A percentile compares a stretch with the other conserved stretches of the same genome.
phyloP scores from a whole-genome alignment of 2,113 vertebrate species.

The Tetrax tetrax region DNA sequence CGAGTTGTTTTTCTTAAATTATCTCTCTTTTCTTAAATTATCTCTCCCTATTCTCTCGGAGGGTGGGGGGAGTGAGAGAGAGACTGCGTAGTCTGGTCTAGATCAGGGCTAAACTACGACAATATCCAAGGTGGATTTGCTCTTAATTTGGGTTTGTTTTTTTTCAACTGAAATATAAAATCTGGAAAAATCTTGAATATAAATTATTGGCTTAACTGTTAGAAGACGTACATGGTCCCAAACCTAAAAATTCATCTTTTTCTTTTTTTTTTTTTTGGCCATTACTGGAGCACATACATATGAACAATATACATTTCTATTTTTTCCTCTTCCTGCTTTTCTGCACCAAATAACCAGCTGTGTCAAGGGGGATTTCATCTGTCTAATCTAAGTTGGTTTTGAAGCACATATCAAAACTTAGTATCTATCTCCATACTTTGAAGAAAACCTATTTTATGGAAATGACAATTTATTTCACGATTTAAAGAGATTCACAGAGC shows the following conservation, averaged over 20 bases:
- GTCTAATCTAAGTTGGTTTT: background rate
- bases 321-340: background rate
- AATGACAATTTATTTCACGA: background rate
- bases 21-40: too few relatives aligned
- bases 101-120: too few relatives aligned
- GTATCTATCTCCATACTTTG: background rate
- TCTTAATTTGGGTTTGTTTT: background rate
- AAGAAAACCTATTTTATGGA: constrained; percentile 5
- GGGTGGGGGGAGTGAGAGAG: too few relatives aligned
- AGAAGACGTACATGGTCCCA: background rate
- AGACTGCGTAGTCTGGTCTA: too few relatives aligned
- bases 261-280: background rate
- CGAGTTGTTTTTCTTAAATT: too few relatives aligned
- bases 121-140: background rate
- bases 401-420: background rate
- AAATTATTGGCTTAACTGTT: background rate
- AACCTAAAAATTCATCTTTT: background rate
- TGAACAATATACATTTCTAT: background rate
- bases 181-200: background rate
- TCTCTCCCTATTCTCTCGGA: too few relatives aligned
- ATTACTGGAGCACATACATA: background rate
- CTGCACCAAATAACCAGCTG: background rate
- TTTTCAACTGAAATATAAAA: background rate
- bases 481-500: background rate
- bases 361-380: background rate